A percentile compares a stretch with the other conserved stretches of the same genome.
Conservation (phyloP, 2,888 invertebrate genomes). For the Sminthurides aquaticus region DNA sequence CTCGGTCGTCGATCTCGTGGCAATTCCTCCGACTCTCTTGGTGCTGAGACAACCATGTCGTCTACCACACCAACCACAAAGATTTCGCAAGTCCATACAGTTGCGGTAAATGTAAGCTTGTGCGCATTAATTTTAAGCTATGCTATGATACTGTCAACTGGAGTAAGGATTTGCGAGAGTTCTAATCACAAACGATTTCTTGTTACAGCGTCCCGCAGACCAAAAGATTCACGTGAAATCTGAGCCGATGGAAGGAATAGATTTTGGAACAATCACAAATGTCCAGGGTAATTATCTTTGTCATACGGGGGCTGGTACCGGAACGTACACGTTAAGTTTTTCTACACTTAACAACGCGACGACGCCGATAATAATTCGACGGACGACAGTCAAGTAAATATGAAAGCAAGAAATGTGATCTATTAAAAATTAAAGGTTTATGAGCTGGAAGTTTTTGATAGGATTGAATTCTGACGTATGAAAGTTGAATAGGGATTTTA, state of each 20-base stretch:
- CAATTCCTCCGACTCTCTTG: constrained; percentile 31
- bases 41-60: constrained; percentile 19
- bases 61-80: constrained; percentile 26
- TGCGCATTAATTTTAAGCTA: neutral
- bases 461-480: neutral
- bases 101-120: constrained; percentile 34
- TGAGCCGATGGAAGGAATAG: constrained; percentile 31
- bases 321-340: constrained; percentile 43
- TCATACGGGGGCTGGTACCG: constrained; percentile 36
- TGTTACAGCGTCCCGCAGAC: constrained; percentile 36
- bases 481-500: too few species aligned
- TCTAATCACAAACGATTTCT: neutral
- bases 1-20: constrained; percentile 38
- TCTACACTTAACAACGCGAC: constrained; percentile 31
- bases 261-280: constrained; percentile 42
- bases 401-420: neutral
- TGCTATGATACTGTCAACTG: neutral
- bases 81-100: constrained; percentile 40
- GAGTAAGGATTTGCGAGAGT: too few species aligned
- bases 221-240: constrained; percentile 38
- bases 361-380: constrained; percentile 41
- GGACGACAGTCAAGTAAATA: constrained; percentile 29
- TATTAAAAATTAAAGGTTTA: neutral
- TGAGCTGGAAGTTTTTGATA: neutral
- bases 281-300: constrained; percentile 43